Evolutionary conservation across 2,797 vertebrate species (phyloP), one percentile per base, ranked within the genome.

Genomic region (Alcedo quadribrachys): DNA sequence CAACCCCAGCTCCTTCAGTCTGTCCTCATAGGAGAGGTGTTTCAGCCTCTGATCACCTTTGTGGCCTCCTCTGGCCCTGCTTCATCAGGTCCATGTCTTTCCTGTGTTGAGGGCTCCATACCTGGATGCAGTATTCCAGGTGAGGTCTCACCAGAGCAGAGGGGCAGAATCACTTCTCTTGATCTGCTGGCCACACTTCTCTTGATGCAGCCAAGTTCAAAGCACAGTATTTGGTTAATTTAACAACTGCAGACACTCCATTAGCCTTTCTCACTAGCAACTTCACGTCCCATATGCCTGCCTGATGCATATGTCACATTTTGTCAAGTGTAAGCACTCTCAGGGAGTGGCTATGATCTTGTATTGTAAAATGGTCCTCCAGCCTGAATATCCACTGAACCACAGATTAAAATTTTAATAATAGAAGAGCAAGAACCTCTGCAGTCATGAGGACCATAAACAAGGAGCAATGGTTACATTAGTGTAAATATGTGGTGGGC

Each of bases 201-300:
- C 12, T 37, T 6, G 37, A 37, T 37, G 37, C 37, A 37, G 37
- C 37, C 37, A 90, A 92, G 78, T 92, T 95, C 94, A 92, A 77
- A 87, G 86, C 86, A 65, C 71, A 67, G 80, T 94, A 60, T 83
- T 91, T 92, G 92, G 80, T 90, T 95, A 92, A 88, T 96, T 96
- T 95, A 93, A 93, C 95, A 92, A 93, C 88, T 73, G 80, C 87
- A 94, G 95, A 88, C 83, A 91, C 63, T 86, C 87, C 83, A 94
- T 93, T 96, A 96, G 92, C 92, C 87, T 86, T 93, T 91, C 91
- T 88, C 57, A 35, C 63, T 61, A 79, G 40, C 85, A 92, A 50
- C 70, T 87, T 81, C 22, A 1, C 80, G 90, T 92, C 87, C 91
- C 91, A 94, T 93, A 86, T 94, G 87, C 80, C 89, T 92, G 88